These are phyloP conservation scores for Daptonema setosum DNA, from an alignment of 2,888 invertebrate genomes.

Conservation along the genomic window DNA sequence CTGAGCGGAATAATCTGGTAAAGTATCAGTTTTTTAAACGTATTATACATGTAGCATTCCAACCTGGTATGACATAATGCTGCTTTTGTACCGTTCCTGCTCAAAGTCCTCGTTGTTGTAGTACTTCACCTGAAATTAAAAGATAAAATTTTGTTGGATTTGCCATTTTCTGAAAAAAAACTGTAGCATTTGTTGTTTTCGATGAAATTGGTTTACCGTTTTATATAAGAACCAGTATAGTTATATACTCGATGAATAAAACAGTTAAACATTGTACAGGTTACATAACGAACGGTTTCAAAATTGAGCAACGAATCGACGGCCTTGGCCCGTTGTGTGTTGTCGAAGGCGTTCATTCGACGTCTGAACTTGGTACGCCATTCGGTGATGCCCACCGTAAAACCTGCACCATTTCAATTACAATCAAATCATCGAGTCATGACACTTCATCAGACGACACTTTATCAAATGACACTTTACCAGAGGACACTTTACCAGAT, in stretches of 20 bases:
- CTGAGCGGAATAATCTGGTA: too few species aligned
- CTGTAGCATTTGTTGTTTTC: too few species aligned
- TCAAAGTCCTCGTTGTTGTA: constrained; percentile 84
- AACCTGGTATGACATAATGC: constrained; percentile 65
- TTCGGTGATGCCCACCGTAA: constrained; percentile 74
- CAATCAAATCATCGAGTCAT: too few species aligned
- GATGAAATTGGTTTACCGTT: too few species aligned
- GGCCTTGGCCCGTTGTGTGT: constrained; percentile 56
- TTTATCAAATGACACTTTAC: not conserved
- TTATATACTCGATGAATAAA: too few species aligned
- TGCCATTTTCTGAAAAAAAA: not conserved
- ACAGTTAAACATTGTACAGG: too few species aligned
- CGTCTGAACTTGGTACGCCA: constrained; percentile 89
- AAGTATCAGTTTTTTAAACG: too few species aligned
- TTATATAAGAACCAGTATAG: too few species aligned
- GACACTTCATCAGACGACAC: too few species aligned
- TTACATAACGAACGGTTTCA: constrained; percentile 83
- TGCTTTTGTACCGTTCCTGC: constrained; percentile 55
- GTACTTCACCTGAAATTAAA: constrained; percentile 47
- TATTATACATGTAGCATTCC: not conserved
- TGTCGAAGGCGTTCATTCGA: constrained; percentile 78
- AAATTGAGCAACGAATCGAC: constrained; percentile 90
- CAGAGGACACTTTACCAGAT: too few species aligned
- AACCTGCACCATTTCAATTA: constrained; percentile 40
- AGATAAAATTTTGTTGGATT: not conserved